Conservation (phyloP, 2,113 vertebrate species). For the Microtus oregoni region DNA sequence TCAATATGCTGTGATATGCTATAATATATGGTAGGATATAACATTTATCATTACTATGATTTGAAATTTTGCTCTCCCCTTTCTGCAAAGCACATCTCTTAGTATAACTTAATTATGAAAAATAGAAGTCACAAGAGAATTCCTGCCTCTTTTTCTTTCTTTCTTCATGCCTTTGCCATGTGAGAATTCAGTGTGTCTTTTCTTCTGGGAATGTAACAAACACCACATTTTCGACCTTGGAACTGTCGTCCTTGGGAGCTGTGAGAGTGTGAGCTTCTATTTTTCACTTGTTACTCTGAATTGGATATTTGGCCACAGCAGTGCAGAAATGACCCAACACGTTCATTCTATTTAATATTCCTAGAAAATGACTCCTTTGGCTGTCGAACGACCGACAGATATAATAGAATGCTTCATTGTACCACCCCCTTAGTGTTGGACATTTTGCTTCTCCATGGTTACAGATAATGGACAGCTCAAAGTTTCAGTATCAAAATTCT, state of each 20-base stretch:
- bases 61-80: neutral
- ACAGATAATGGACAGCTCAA: neutral
- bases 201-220: neutral
- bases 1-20: neutral
- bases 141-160: no score
- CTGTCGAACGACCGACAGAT: neutral
- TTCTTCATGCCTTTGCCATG: neutral
- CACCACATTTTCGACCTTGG: neutral
- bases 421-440: neutral
- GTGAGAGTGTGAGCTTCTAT: neutral
- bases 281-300: neutral
- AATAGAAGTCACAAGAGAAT: neutral
- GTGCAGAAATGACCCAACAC: neutral
- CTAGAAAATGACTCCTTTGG: neutral
- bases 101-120: neutral
- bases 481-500: constrained; percentile 7
- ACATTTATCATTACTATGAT: neutral
- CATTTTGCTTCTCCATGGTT: neutral
- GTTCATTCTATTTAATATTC: constrained; percentile 14
- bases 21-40: neutral
- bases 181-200: neutral
- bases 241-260: neutral
- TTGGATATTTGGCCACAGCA: neutral
- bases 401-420: neutral
- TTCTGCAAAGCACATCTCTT: neutral